phyloP scores from a whole-genome alignment of 2,888 invertebrate genomes.

The Carabus problematicus region DNA sequence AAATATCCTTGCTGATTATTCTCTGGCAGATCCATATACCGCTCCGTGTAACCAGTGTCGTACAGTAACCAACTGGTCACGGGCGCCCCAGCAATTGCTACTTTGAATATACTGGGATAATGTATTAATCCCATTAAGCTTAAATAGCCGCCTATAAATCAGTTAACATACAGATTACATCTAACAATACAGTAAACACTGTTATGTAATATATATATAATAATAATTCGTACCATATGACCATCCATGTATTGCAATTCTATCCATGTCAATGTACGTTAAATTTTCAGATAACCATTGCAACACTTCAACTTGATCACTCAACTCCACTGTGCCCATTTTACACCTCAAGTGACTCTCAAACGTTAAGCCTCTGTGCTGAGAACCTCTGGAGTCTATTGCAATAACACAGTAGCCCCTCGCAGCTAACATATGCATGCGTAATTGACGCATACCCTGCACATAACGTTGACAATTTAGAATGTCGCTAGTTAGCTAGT shows the following conservation, averaged over 20 bases:
- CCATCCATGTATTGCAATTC: slow-evolving; percentile 98
- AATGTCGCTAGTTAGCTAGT: background rate
- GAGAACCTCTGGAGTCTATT: slow-evolving; percentile 94
- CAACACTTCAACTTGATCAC: slow-evolving; percentile 92
- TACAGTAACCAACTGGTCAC: slow-evolving; percentile 97
- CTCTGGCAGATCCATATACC: slow-evolving; percentile 91
- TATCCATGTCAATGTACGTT: slow-evolving; percentile 87
- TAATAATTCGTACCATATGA: slow-evolving; percentile 80
- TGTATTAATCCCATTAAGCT: slow-evolving; percentile 94
- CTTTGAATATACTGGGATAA: slow-evolving; percentile 91
- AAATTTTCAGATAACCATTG: slow-evolving; percentile 83
- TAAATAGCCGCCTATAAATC: slow-evolving; percentile 80
- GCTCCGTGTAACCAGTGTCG: slow-evolving; percentile 98
- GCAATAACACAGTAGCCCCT: slow-evolving; percentile 96
- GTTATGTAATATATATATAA: too few species aligned
- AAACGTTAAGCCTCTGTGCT: slow-evolving; percentile 90
- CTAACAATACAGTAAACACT: background rate
- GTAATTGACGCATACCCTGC: slow-evolving; percentile 86
- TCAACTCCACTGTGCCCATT: slow-evolving; percentile 93
- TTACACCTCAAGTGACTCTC: slow-evolving; percentile 88
- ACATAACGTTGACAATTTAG: too few species aligned
- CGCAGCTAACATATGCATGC: slow-evolving; percentile 94
- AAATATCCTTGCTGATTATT: slow-evolving; percentile 81
- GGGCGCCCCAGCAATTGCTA: slow-evolving; percentile 96
- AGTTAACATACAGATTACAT: background rate